Evolutionary conservation across 1,140 invertebrate genomes (phyloP).

Genomic region (Drosophila nasuta): DNA sequence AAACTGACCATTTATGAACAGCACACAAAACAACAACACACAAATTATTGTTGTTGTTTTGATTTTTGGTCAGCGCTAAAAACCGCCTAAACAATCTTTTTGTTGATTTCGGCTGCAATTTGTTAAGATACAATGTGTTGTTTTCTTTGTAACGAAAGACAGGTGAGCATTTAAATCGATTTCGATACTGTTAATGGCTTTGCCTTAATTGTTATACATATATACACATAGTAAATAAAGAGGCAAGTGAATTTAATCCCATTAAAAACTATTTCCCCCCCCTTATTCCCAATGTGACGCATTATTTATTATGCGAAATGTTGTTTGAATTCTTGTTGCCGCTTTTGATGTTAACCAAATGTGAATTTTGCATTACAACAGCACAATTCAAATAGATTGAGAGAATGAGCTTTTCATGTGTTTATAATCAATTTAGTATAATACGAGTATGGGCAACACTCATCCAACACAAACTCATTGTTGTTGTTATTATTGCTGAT

Average conservation of each 20-base stretch:
- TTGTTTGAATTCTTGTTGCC: slow-evolving; percentile 15
- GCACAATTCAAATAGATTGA: slow-evolving; percentile 28
- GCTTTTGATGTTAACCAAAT: slow-evolving; percentile 47
- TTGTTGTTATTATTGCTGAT: slow-evolving; percentile 51
- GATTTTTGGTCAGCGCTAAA: slow-evolving; percentile 41
- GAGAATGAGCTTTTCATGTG: slow-evolving; percentile 41
- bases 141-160: slow-evolving; percentile 18
- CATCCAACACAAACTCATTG: slow-evolving; percentile 31
- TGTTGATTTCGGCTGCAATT: slow-evolving; percentile 54
- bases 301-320: neutral
- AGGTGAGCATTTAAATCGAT: slow-evolving; percentile 19
- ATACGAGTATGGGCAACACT: slow-evolving; percentile 34
- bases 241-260: neutral
- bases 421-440: slow-evolving; percentile 53
- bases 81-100: slow-evolving; percentile 70
- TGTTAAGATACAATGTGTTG: slow-evolving; percentile 31
- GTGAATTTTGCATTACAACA: slow-evolving; percentile 49
- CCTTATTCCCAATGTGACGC: neutral
- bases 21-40: slow-evolving; percentile 44
- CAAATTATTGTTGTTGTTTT: slow-evolving; percentile 28
- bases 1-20: slow-evolving; percentile 70
- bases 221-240: neutral
- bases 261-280: neutral
- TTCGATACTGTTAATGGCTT: slow-evolving; percentile 6
- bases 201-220: slow-evolving; percentile 8